A percentile compares a stretch with the other conserved stretches of the same genome.
Evolutionary conservation across 1,140 invertebrate species (phyloP).

Genomic region (Heliconius hewitsoni): DNA sequence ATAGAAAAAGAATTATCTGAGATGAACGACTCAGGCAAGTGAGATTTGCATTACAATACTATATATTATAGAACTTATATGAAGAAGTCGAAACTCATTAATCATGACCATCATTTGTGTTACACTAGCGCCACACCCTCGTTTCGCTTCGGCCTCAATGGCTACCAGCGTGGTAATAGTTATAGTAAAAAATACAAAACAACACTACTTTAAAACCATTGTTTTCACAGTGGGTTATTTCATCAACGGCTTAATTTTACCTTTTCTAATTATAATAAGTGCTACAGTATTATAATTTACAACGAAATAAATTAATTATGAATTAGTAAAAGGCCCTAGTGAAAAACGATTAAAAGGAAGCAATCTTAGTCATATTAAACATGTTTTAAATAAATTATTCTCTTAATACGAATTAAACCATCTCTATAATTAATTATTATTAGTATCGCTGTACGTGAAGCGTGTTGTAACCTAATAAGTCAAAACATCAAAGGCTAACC

Average conservation of each 20-base stretch:
- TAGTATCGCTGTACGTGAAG: neutral
- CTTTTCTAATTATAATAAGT: too few relatives aligned
- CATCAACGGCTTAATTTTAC: neutral
- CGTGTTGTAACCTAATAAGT: conserved; percentile 14
- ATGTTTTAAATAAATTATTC: neutral
- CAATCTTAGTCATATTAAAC: neutral
- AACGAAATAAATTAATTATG: too few relatives aligned
- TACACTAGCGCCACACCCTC: conserved; percentile 1
- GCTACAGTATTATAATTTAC: too few relatives aligned
- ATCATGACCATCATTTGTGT: conserved; percentile 38
- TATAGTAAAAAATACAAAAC: neutral
- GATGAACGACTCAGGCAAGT: conserved; percentile 29
- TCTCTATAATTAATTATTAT: neutral
- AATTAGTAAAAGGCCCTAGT: neutral
- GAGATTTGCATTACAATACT: conserved; percentile 39
- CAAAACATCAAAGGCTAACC: conserved; percentile 13
- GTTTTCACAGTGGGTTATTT: neutral
- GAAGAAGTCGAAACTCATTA: conserved; percentile 37
- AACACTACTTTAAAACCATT: neutral
- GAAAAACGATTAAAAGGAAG: too few relatives aligned
- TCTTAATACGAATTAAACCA: neutral
- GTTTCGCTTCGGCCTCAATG: neutral
- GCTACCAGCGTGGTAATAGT: neutral
- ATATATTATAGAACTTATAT: conserved; percentile 32
- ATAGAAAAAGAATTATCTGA: conserved; percentile 24